Conservation (phyloP, 2,888 invertebrate species). For the Anoplius nigerrimus region DNA sequence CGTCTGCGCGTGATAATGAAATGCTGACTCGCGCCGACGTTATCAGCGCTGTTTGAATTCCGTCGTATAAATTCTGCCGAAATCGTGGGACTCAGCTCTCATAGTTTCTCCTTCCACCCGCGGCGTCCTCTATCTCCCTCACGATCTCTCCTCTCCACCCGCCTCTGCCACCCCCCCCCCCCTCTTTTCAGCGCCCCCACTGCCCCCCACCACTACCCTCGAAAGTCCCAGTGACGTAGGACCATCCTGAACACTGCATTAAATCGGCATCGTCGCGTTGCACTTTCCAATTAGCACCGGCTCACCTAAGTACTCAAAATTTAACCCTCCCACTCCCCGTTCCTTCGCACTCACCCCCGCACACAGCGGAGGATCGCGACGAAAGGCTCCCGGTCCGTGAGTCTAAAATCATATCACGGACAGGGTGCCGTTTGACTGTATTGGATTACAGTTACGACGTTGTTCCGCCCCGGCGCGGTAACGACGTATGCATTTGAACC, state of each 20-base stretch:
- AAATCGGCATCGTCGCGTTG: slow-evolving; percentile 34
- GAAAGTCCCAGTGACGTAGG: slow-evolving; percentile 7
- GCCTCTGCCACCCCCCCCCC: background rate
- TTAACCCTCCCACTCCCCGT: background rate
- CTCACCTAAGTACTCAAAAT: too few relatives aligned
- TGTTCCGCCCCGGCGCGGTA: too few relatives aligned
- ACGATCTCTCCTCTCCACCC: too few relatives aligned
- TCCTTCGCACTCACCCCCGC: too few relatives aligned
- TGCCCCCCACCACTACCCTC: background rate
- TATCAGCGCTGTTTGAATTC: slow-evolving; percentile 32
- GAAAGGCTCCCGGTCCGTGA: too few relatives aligned
- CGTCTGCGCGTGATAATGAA: slow-evolving; percentile 24
- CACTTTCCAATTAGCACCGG: slow-evolving; percentile 32
- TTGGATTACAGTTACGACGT: too few relatives aligned
- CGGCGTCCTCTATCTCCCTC: too few relatives aligned
- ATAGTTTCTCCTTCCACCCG: too few relatives aligned
- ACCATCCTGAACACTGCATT: slow-evolving; percentile 21
- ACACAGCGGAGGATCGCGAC: too few relatives aligned
- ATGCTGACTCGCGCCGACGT: slow-evolving; percentile 22
- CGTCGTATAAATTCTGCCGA: slow-evolving; percentile 6
- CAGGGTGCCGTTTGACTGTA: slow-evolving; percentile 18
- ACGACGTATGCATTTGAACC: too few relatives aligned
- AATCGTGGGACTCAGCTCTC: too few relatives aligned
- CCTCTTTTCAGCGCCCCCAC: slow-evolving; percentile 2
- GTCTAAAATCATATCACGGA: background rate